Conservation (phyloP, 2,797 vertebrate species). For the Syngnathus acus region DNA sequence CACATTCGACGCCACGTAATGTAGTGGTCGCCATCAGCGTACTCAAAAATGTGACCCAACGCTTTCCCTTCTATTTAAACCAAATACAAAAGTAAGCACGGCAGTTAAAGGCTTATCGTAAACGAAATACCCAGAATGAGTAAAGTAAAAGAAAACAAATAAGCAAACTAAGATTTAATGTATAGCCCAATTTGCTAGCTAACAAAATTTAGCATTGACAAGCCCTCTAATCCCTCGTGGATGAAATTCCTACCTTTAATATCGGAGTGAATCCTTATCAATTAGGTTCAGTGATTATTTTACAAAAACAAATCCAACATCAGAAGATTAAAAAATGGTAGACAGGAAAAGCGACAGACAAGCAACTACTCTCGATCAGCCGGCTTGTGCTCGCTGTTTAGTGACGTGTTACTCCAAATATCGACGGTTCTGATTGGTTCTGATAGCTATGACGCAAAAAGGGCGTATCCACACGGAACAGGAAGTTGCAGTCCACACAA, state of each 20-base stretch:
- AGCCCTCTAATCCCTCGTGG: constrained; percentile 1
- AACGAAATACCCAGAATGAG: no score
- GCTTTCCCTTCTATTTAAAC: neutral
- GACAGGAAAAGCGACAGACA: neutral
- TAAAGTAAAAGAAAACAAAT: neutral
- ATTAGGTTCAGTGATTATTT: neutral
- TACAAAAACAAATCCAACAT: constrained; percentile 32
- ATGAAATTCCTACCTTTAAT: constrained; percentile 49
- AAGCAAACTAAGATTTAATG: neutral
- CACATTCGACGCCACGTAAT: neutral
- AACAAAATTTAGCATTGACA: constrained; percentile 44
- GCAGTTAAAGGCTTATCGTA: no score
- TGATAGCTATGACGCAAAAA: constrained; percentile 19
- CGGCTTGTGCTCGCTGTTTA: constrained; percentile 49
- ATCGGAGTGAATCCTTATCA: constrained; percentile 10
- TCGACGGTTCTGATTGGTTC: constrained; percentile 49
- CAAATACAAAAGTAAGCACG: neutral
- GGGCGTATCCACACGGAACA: neutral
- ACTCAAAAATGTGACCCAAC: neutral
- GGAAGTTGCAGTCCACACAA: neutral
- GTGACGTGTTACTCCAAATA: constrained; percentile 69
- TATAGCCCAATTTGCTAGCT: constrained; percentile 18
- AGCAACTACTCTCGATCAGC: constrained; percentile 23
- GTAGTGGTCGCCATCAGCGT: neutral
- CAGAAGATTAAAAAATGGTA: constrained; percentile 13